Conservation (phyloP, 2,797 vertebrate species). For the Gorsachius magnificus region DNA sequence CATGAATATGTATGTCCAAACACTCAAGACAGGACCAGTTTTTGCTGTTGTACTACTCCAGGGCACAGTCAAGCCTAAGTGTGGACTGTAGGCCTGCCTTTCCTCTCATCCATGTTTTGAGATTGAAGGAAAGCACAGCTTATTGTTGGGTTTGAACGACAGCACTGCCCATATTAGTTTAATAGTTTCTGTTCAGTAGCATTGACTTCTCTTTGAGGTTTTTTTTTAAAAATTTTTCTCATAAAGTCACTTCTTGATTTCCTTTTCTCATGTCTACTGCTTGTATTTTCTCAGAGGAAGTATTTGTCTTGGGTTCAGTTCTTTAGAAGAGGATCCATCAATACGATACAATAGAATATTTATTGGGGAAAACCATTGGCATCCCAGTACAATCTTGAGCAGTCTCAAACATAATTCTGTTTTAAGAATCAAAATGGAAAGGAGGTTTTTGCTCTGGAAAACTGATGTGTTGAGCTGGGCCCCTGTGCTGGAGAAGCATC, state of each 20-base stretch:
- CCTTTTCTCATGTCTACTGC: not conserved
- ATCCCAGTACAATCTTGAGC: not conserved
- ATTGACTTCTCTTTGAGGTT: not conserved
- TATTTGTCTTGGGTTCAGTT: not conserved
- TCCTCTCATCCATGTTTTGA: not conserved
- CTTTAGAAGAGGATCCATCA: not conserved
- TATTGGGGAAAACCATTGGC: not conserved
- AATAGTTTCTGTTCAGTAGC: not conserved
- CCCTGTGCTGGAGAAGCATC: not conserved
- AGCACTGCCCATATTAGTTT: not conserved
- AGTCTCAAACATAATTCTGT: not conserved
- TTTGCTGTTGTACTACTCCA: not conserved
- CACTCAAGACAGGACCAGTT: not conserved
- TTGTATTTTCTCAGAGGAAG: not conserved
- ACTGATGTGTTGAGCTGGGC: not conserved
- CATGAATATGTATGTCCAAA: not conserved
- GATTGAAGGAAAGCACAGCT: not conserved
- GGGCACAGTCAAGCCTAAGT: not conserved
- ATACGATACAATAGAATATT: not conserved
- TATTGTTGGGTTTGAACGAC: not conserved
- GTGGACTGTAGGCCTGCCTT: not conserved
- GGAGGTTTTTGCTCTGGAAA: not conserved
- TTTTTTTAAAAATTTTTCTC: not conserved
- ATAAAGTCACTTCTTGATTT: not conserved
- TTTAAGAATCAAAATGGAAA: not conserved